phyloP scores from a whole-genome alignment of 1,140 invertebrate genomes.

The Zaprionus kolodkinae region DNA sequence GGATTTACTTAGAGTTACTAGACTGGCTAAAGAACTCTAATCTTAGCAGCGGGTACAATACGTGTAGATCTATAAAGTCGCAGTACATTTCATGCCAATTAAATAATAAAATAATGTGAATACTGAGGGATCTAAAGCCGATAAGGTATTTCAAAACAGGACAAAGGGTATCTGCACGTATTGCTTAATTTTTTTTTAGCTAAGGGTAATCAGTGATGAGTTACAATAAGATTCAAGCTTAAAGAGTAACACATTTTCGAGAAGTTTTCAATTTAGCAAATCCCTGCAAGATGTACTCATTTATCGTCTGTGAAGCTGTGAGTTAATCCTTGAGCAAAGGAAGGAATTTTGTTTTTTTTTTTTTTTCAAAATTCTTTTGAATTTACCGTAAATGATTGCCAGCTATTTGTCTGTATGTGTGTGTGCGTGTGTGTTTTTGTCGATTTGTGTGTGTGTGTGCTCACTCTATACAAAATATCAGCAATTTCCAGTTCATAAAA shows the following conservation, averaged over 20 bases:
- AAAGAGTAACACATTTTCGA: background rate
- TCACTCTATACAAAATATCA: constrained; percentile 13
- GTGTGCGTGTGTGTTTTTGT: background rate
- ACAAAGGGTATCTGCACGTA: too few species aligned
- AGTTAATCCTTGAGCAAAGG: background rate
- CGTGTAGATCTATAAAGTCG: too few species aligned
- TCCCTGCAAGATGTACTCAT: background rate
- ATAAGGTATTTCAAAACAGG: too few species aligned
- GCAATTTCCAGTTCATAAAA: constrained; percentile 35
- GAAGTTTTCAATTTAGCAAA: background rate
- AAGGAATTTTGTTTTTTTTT: background rate
- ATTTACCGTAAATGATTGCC: background rate
- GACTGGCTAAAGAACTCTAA: too few species aligned
- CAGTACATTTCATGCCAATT: too few species aligned
- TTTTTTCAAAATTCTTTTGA: background rate
- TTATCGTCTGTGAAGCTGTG: background rate
- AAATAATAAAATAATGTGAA: too few species aligned
- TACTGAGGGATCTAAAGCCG: too few species aligned
- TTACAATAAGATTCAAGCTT: too few species aligned
- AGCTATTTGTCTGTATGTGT: constrained; percentile 1
- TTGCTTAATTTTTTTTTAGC: too few species aligned
- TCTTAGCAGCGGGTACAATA: too few species aligned
- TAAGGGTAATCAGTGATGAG: too few species aligned
- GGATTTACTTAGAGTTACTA: too few species aligned
- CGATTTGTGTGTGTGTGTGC: background rate